Conservation (phyloP, 2,797 vertebrate genomes). For the Squalus acanthias region DNA sequence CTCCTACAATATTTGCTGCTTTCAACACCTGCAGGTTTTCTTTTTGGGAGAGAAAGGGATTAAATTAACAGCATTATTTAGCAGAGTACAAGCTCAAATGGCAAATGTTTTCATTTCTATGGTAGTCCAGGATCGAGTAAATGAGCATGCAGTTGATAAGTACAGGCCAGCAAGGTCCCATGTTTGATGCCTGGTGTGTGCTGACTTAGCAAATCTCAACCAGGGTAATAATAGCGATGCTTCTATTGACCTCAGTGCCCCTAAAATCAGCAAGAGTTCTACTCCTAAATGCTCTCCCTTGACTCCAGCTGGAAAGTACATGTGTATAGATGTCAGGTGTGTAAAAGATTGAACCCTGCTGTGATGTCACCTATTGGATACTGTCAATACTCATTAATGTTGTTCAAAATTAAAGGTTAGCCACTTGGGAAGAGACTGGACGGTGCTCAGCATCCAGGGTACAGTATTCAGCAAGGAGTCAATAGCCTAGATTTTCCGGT, state of each 20-base stretch:
- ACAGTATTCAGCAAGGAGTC: no score
- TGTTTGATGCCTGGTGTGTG: no score
- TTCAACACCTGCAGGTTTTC: neutral
- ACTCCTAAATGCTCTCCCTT: neutral
- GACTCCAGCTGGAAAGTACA: neutral
- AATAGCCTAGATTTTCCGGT: no score
- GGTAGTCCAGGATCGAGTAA: neutral
- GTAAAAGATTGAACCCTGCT: no score
- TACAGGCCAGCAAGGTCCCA: neutral
- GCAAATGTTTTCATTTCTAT: neutral
- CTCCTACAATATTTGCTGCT: neutral
- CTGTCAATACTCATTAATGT: no score
- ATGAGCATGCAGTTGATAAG: neutral
- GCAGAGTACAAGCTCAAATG: neutral
- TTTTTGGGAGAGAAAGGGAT: neutral
- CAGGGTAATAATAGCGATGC: neutral
- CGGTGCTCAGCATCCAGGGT: no score
- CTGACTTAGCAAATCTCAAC: neutral
- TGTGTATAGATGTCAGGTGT: neutral
- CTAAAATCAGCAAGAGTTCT: neutral
- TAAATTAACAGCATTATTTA: neutral
- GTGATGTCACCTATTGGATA: no score
- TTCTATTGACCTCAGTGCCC: neutral
- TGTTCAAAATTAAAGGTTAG: no score
- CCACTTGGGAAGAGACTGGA: no score